Evolutionary conservation across 2,888 invertebrate genomes (phyloP), one percentile per base, ranked within the genome.

Genomic region (Eristalinus sepulchralis): DNA sequence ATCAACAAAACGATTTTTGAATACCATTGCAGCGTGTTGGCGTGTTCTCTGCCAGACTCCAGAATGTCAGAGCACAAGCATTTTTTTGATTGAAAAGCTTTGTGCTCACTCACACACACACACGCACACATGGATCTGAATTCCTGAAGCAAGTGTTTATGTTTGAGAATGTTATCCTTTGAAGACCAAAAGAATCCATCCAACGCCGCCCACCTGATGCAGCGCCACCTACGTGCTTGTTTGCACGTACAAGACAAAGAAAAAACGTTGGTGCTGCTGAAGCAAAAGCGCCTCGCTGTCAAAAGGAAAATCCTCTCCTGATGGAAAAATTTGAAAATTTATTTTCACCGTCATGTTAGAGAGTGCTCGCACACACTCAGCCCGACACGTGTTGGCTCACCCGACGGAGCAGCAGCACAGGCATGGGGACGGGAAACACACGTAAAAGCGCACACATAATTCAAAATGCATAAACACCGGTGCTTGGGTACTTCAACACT

Each of bases 401-500:
- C 6, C 4, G 17, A 47, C n/a, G 17, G 17, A 17, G 47, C 47
- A 47, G 17, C 47, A 17, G 47, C 6, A 6, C n/a, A 5, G 34
- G 34, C 2, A 34, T 3, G 34, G 10, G 9, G 10, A 34, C 1
- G 9, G 17, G 39, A n/a, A 39, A n/a, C 47, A 47, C 47, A 47
- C 47, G 47, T 47, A 47, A 47, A 47, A 47, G 47, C 27, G 27
- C 17, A 60, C 71, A 71, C 11, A n/a, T 22, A 59, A 60, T 36
- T 20, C 62, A 63, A 63, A 63, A 63, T 63, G 62, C 62, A 63
- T 63, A 63, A 34, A 20, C 34, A 63, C 34, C 33, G 34, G 9
- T 63, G 34, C 20, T 63, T 33, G 47, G 47, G 47, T 47, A n/a
- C 47, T 47, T 47, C 47, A 47, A 47, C 47, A 47, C 47, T 47